Conservation (phyloP, 2,888 invertebrate genomes). For the Trachelus iudaicus region DNA sequence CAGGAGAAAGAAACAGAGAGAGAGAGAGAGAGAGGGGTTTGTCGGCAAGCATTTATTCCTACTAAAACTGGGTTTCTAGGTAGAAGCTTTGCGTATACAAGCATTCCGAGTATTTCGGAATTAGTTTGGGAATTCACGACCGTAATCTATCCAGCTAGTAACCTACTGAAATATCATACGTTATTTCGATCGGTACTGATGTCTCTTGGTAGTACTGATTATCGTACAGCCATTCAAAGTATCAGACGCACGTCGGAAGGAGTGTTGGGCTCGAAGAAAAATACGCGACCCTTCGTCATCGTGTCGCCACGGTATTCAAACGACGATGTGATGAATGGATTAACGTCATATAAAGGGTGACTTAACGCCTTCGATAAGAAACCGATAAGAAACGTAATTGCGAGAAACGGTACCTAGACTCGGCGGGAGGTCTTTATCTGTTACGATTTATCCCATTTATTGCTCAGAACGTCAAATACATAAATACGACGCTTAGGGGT, state of each 20-base stretch:
- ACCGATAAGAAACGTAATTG: constrained; percentile 47
- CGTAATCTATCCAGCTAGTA: not conserved
- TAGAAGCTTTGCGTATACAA: constrained; percentile 15
- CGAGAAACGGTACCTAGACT: constrained; percentile 30
- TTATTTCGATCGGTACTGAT: not conserved
- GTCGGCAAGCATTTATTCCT: constrained; percentile 8
- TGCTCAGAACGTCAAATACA: not conserved
- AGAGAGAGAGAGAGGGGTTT: constrained; percentile 34
- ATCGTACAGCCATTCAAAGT: not conserved
- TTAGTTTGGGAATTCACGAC: not conserved
- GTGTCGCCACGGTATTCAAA: constrained; percentile 22
- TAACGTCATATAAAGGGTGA: constrained; percentile 26
- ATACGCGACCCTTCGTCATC: not conserved
- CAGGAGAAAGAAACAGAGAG: constrained; percentile 28
- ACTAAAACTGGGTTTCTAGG: constrained; percentile 43
- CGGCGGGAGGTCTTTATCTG: constrained; percentile 45
- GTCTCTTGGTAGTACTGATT: not conserved
- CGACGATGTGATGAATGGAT: constrained; percentile 38
- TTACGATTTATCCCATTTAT: constrained; percentile 6
- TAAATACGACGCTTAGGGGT: constrained; percentile 40
- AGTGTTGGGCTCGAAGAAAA: not conserved
- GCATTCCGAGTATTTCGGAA: not conserved
- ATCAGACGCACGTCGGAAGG: not conserved
- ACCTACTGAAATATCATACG: not conserved
- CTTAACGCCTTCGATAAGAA: constrained; percentile 36